These are phyloP conservation scores for Malurus elegans DNA, from an alignment of 2,113 vertebrate genomes.

Conservation along the genomic window DNA sequence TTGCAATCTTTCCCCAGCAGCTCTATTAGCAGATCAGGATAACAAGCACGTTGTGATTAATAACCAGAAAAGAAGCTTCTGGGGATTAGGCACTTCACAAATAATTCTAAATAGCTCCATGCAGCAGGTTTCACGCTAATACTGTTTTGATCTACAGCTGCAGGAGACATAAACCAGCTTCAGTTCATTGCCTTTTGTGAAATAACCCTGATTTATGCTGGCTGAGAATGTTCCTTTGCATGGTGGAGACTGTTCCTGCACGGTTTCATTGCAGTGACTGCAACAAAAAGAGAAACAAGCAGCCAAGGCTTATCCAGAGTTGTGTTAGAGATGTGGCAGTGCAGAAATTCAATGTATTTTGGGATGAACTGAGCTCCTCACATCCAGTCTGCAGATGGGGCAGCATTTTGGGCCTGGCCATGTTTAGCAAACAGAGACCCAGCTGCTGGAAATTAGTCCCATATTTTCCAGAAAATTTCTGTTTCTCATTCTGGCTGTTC, in stretches of 20 bases:
- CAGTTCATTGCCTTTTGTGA: neutral
- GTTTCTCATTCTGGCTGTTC: neutral
- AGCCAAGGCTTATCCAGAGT: neutral
- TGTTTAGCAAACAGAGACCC: neutral
- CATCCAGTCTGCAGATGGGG: neutral
- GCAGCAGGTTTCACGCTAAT: neutral
- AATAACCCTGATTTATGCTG: constrained; percentile 1
- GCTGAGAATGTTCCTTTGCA: neutral
- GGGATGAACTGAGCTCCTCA: neutral
- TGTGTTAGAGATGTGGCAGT: neutral
- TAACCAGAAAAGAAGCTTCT: neutral
- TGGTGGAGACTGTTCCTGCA: neutral
- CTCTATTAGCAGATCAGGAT: neutral
- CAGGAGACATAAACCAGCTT: constrained; percentile 9
- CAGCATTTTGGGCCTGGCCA: neutral
- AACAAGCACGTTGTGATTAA: neutral
- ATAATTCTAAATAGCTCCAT: neutral
- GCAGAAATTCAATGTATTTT: neutral
- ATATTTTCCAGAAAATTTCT: fast-evolving
- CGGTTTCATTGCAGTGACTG: neutral
- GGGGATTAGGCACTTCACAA: constrained; percentile 2
- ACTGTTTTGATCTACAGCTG: neutral
- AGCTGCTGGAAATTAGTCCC: neutral
- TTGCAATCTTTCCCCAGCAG: neutral
- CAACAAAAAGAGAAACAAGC: neutral